Conservation (phyloP, 2,113 vertebrate genomes). For the human (Homo sapiens) region GRCh38 chr3:157211501-157212000, state of each 20-base stretch:
- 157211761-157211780: neutral
- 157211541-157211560: constrained; percentile 32
- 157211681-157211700: constrained; percentile 48
- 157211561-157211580: constrained; percentile 48
- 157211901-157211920: neutral
- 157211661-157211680: constrained; percentile 45
- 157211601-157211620: constrained; percentile 44
- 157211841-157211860: neutral
- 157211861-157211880: constrained; percentile 19
- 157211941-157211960: neutral
- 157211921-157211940: neutral
- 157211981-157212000: neutral
- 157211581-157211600: constrained; percentile 23
- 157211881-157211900: neutral
- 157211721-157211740: constrained; percentile 2
- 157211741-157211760: neutral
- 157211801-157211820: constrained; percentile 22
- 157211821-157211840: neutral
- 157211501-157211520: constrained; percentile 39
- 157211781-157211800: neutral
- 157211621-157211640: constrained; percentile 20
- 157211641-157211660: constrained; percentile 39
- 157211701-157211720: constrained; percentile 50
- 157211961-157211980: neutral
- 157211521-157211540: neutral